A percentile compares a stretch with the other conserved stretches of the same genome.
Conservation (phyloP, 2,113 vertebrate genomes). For the Macquaria australasica region DNA sequence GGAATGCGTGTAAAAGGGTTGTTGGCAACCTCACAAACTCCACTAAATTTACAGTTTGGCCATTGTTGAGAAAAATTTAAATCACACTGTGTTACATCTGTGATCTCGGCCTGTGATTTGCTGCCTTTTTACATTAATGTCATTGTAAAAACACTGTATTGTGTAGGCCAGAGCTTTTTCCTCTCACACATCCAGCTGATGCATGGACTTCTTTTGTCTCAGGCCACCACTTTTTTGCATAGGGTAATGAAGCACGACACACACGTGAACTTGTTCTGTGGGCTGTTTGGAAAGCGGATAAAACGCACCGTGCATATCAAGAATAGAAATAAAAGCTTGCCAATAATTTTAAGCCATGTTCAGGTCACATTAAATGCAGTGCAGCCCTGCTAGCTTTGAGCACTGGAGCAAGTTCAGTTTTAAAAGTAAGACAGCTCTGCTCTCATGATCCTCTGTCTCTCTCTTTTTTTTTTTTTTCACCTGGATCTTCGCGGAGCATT, state of each 20-base stretch:
- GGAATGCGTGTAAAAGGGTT: not conserved
- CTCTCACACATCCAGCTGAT: slow-evolving; percentile 42
- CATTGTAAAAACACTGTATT: slow-evolving; percentile 42
- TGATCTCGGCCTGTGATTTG: not conserved
- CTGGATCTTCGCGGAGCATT: slow-evolving; percentile 68
- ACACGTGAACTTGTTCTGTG: slow-evolving; percentile 14
- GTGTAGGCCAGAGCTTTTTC: slow-evolving; percentile 35
- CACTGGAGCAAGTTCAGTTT: not conserved
- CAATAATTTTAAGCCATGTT: not conserved
- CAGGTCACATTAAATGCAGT: not conserved
- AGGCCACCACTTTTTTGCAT: slow-evolving; percentile 69
- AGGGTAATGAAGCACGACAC: slow-evolving; percentile 64
- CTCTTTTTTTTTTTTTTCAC: slow-evolving; percentile 8
- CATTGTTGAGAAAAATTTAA: slow-evolving; percentile 7
- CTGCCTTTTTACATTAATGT: slow-evolving; percentile 35
- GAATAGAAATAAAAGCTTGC: slow-evolving; percentile 10
- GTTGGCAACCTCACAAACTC: not conserved
- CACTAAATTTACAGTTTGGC: slow-evolving; percentile 28
- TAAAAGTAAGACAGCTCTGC: slow-evolving; percentile 1
- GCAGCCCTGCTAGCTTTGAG: not conserved
- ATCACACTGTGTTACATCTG: slow-evolving; percentile 9
- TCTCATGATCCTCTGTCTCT: not conserved
- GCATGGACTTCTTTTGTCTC: slow-evolving; percentile 63
- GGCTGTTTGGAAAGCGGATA: slow-evolving; percentile 36
- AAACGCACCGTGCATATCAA: not conserved